Evolutionary conservation across 2,888 invertebrate genomes (phyloP).

Genomic region (Habrosyne pyritoides): DNA sequence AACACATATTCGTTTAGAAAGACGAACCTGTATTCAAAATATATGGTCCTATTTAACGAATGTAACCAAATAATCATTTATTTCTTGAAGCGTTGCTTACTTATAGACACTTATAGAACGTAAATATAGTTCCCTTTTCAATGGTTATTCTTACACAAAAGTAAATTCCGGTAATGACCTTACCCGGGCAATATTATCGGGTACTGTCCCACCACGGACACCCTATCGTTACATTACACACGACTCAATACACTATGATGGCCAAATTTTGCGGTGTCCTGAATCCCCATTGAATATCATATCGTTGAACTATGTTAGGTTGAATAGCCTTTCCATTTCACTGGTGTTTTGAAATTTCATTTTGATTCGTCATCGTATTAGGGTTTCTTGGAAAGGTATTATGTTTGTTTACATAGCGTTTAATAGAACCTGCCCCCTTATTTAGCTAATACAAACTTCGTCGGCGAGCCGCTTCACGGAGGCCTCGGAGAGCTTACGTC

Average conservation of each 20-base stretch:
- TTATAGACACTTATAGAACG: too few species aligned
- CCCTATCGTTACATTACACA: conserved; percentile 55
- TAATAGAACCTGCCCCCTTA: conserved; percentile 12
- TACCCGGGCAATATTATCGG: conserved; percentile 17
- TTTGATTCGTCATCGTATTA: conserved; percentile 53
- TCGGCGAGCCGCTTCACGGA: too few species aligned
- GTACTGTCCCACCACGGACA: conserved; percentile 21
- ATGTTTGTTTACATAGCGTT: conserved; percentile 2
- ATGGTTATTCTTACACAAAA: not conserved
- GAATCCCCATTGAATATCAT: conserved; percentile 65
- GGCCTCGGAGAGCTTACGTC: too few species aligned
- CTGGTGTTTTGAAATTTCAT: conserved; percentile 46
- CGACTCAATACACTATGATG: conserved; percentile 68
- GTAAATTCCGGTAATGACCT: conserved; percentile 21
- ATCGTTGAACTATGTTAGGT: conserved; percentile 45
- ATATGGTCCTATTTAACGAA: too few species aligned
- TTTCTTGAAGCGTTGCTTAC: too few species aligned
- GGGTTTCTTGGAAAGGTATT: conserved; percentile 23
- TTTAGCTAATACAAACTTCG: not conserved
- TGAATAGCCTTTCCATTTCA: conserved; percentile 61
- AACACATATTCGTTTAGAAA: too few species aligned
- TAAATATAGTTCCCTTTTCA: not conserved
- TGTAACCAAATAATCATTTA: too few species aligned
- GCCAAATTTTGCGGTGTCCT: conserved; percentile 74
- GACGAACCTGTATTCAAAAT: too few species aligned